Evolutionary conservation across 2,113 vertebrate genomes (phyloP).

Genomic region (Zapus hudsonius): DNA sequence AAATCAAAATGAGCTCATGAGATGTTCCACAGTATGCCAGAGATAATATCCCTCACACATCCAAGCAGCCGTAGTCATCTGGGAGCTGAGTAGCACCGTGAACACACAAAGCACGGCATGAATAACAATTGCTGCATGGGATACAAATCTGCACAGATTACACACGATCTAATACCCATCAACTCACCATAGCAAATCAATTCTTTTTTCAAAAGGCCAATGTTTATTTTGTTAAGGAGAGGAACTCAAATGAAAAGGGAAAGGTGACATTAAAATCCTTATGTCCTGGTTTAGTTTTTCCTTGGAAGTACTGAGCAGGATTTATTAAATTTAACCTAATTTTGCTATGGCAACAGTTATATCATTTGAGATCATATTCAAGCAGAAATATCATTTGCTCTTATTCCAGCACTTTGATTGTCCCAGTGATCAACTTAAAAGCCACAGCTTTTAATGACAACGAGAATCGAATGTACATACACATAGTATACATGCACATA

Average conservation of each 20-base stretch:
- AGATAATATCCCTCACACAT: conserved; percentile 55
- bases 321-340: conserved; percentile 77
- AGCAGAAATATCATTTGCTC: conserved; percentile 61
- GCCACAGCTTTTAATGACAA: conserved; percentile 49
- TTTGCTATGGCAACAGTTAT: conserved; percentile 83
- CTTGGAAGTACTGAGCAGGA: conserved; percentile 54
- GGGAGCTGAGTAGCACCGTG: background rate
- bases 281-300: conserved; percentile 59
- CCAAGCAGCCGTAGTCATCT: conserved; percentile 60
- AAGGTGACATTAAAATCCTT: conserved; percentile 60
- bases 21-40: conserved; percentile 49
- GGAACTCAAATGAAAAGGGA: conserved; percentile 43
- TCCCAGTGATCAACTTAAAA: conserved; percentile 71
- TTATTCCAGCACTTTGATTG: conserved; percentile 56
- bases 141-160: conserved; percentile 56
- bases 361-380: conserved; percentile 60
- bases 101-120: conserved; percentile 15
- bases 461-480: background rate
- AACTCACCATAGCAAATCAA: conserved; percentile 59
- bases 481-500: background rate
- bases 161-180: conserved; percentile 17
- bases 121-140: conserved; percentile 57
- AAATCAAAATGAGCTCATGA: conserved; percentile 50
- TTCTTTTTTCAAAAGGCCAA: conserved; percentile 27
- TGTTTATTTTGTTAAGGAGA: conserved; percentile 27